These are phyloP conservation scores for Phallusia fumigata DNA, from an alignment of 23 tunicate species.

Conservation along the genomic window DNA sequence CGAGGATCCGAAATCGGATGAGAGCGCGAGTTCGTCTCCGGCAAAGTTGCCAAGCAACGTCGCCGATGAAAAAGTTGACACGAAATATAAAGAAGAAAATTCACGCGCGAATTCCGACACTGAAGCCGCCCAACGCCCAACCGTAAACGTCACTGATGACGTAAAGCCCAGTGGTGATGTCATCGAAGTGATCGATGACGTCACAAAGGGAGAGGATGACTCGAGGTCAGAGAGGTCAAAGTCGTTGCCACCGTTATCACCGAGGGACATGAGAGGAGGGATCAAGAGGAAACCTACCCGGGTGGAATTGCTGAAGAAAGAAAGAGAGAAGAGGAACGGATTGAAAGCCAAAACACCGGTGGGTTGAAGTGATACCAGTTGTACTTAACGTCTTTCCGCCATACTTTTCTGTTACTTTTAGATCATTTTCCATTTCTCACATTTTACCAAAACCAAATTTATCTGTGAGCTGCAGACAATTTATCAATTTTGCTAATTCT, in stretches of 20 bases:
- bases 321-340: neutral
- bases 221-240: neutral
- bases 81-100: neutral
- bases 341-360: neutral
- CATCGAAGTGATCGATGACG: neutral
- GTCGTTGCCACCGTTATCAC: constrained; percentile 1
- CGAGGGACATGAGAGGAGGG: neutral
- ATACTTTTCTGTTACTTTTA: no score
- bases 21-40: neutral
- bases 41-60: neutral
- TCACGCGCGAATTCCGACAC: neutral
- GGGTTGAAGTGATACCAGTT: no score
- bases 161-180: neutral
- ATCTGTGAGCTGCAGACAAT: no score
- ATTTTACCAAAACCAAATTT: no score
- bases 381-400: no score
- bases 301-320: neutral
- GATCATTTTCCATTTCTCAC: no score
- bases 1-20: neutral
- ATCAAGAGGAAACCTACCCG: neutral
- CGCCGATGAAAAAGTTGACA: neutral
- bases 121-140: neutral
- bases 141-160: neutral
- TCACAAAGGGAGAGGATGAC: neutral
- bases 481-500: no score